A percentile compares a stretch with the other conserved stretches of the same genome.
Evolutionary conservation across 2,888 invertebrate species (phyloP).

Genomic region (Tetragnatha montana): DNA sequence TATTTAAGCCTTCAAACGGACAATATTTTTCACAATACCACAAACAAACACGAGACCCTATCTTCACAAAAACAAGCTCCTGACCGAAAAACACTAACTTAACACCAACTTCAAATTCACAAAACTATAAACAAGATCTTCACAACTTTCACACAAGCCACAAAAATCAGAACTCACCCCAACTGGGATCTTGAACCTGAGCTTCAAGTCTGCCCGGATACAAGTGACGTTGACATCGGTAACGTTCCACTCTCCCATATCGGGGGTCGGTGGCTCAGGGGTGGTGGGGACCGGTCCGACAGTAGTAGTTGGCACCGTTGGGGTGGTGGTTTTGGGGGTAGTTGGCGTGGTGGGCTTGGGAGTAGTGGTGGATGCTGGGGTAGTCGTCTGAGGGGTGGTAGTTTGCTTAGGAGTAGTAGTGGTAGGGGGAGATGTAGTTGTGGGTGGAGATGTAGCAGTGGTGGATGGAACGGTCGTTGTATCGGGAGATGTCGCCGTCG

Average conservation of each 20-base stretch:
- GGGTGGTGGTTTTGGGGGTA: conserved; percentile 60
- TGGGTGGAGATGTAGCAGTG: conserved; percentile 76
- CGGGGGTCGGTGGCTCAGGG: conserved; percentile 75
- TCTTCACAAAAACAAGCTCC: no score
- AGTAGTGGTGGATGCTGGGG: neutral
- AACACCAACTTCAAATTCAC: no score
- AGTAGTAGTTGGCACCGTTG: neutral
- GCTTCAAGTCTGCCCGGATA: conserved; percentile 82
- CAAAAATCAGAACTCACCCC: conserved; percentile 7
- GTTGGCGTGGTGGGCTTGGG: conserved; percentile 74
- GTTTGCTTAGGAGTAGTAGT: conserved; percentile 72
- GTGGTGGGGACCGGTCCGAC: conserved; percentile 27
- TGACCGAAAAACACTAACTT: no score
- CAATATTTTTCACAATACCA: no score
- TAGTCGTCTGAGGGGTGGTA: neutral
- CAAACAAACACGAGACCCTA: no score
- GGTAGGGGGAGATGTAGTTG: conserved; percentile 74
- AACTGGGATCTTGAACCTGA: conserved; percentile 80
- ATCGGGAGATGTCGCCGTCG: conserved; percentile 64
- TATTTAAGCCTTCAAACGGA: no score
- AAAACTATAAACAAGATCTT: no score
- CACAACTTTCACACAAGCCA: no score
- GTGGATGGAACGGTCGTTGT: conserved; percentile 75
- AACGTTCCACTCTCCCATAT: conserved; percentile 79
- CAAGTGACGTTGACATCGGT: conserved; percentile 80